Evolutionary conservation across 1,140 invertebrate species (phyloP).

Genomic region (Tetramorium simillimum): DNA sequence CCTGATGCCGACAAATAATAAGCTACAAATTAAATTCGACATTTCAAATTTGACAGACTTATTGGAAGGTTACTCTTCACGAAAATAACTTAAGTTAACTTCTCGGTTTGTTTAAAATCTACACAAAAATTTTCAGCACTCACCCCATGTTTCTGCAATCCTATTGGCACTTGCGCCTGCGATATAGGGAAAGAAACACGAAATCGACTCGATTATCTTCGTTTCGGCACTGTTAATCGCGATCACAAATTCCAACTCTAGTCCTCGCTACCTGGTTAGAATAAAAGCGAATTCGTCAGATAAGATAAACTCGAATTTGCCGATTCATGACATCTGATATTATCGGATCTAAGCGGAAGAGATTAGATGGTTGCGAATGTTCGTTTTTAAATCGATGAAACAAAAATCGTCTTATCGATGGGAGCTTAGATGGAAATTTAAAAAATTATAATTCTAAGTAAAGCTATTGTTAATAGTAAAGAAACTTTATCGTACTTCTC

Average conservation of each 20-base stretch:
- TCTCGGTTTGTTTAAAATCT: neutral
- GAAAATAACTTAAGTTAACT: neutral
- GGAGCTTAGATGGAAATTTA: neutral
- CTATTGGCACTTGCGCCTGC: neutral
- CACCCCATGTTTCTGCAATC: slow-evolving; percentile 56
- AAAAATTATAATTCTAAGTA: neutral
- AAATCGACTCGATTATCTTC: neutral
- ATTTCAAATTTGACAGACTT: neutral
- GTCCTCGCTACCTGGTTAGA: slow-evolving; percentile 23
- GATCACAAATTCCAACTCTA: slow-evolving; percentile 14
- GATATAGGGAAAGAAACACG: neutral
- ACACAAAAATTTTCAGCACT: slow-evolving; percentile 5
- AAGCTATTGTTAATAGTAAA: neutral
- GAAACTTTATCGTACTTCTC: neutral
- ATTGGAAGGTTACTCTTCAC: neutral
- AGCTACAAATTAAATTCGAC: neutral
- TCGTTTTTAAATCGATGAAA: neutral
- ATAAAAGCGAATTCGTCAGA: slow-evolving; percentile 55
- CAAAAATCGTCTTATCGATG: neutral
- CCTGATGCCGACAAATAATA: neutral
- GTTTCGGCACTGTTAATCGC: slow-evolving; percentile 29
- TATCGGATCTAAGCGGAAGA: neutral
- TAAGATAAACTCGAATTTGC: slow-evolving; percentile 58
- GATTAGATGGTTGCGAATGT: neutral
- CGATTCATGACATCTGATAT: slow-evolving; percentile 4